phyloP scores from a whole-genome alignment of 2,113 vertebrate species.

The Crotophaga sulcirostris region DNA sequence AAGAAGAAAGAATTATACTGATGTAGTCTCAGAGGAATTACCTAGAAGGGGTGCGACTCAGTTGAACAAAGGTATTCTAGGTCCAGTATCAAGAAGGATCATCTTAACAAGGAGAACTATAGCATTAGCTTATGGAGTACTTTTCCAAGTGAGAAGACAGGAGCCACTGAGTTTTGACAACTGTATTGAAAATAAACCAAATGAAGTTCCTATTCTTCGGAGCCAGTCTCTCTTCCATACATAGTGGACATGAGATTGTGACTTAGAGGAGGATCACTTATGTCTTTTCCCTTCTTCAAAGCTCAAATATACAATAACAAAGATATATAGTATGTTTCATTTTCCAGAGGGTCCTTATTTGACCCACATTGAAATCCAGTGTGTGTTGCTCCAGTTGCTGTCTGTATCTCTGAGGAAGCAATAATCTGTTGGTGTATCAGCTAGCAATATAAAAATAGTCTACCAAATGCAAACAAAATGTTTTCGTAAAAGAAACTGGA shows the following conservation, averaged over 20 bases:
- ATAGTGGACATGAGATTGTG: neutral
- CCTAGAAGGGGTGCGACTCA: neutral
- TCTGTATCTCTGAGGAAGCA: constrained; percentile 20
- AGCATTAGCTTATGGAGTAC: neutral
- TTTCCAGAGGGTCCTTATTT: neutral
- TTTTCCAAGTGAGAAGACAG: neutral
- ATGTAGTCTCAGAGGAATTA: neutral
- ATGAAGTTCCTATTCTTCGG: neutral
- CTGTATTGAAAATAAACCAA: neutral
- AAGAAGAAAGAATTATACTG: neutral
- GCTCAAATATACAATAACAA: neutral
- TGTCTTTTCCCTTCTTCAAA: neutral
- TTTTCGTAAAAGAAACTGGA: constrained; percentile 17
- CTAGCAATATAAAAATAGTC: constrained; percentile 5
- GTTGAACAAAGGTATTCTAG: neutral
- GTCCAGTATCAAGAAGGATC: neutral
- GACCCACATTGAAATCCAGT: neutral
- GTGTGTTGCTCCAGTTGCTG: neutral
- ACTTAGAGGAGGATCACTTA: neutral
- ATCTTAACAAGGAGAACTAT: neutral
- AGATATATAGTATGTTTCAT: neutral
- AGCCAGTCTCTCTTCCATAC: neutral
- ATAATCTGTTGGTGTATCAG: constrained; percentile 38
- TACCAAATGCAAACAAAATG: neutral
- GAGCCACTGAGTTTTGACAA: neutral